Base-by-base conservation (phyloP, 2,888 invertebrate genomes). In the Hypsopygia costalis region DNA sequence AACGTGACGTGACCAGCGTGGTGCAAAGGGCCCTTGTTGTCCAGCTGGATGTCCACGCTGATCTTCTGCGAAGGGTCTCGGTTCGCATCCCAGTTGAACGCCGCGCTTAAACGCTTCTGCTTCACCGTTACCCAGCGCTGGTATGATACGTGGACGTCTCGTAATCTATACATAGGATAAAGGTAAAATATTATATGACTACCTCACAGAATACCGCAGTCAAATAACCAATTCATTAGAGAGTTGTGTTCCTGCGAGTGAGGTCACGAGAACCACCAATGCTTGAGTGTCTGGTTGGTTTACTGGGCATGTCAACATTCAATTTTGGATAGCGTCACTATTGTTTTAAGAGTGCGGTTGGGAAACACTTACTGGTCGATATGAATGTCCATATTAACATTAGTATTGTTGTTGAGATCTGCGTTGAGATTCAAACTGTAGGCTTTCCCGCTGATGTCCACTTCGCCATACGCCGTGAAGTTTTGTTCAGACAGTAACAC, bases 41-140 rank as follows among this genome's bases (percentile, higher is more conserved):
- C 90, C 36, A 93, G 89, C 46, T 93, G 92, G 0, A 92, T 78
- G 40, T 91, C 91, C 0, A 91, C 75, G 51, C 91, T 89, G 46
- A 94, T 83, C 69, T 93, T 93, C 68, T 94, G 92, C 34, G 92
- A 91, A 0, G 95, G 95, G 80, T 96, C 94, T 5, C 96, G 89
- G 73, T 95, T 96, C 0, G 95, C 95, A 64, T 96, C 95, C 96
- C 96, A 96, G 70, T 95, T 94, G 10, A 96, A 69, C 41, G 94
- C 93, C 1, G 94, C 80, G 3, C 92, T 93, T 0, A 93, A 80
- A 16, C 93, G 92, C 63, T 94, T 94, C 37, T 91, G 90, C 7
- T 80, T 74, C 0, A 89, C 81, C 5, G 91, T 89, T 29, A 92
- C 89, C 48, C 92, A 88, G 1, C 92, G 91, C 45, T 92, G 92